A percentile compares a stretch with the other conserved stretches of the same genome.
Conservation (phyloP, 1,140 invertebrate species). For the Calycopis cecrops region DNA sequence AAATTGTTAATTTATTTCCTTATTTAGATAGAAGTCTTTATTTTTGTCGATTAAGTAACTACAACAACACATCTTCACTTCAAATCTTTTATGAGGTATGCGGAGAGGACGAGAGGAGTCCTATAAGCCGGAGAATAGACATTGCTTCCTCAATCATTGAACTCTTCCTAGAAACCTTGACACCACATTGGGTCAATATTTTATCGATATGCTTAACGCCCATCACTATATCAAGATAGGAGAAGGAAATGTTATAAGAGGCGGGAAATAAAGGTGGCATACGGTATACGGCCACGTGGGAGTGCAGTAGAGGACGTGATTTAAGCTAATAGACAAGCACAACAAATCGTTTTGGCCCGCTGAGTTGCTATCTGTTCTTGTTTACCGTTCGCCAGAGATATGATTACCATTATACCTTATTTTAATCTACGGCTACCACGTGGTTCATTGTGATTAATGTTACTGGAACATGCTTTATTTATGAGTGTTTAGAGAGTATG, state of each 20-base stretch:
- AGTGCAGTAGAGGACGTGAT: constrained; percentile 21
- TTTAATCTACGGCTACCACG: constrained; percentile 6
- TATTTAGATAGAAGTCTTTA: too few relatives aligned
- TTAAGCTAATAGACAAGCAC: constrained; percentile 18
- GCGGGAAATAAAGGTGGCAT: constrained; percentile 21
- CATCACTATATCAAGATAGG: constrained; percentile 8
- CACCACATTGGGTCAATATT: not conserved
- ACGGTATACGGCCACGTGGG: constrained; percentile 20
- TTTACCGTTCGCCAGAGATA: constrained; percentile 12
- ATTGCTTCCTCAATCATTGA: too few relatives aligned
- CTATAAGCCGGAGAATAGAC: too few relatives aligned
- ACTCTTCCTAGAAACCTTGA: too few relatives aligned
- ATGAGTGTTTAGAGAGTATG: not conserved
- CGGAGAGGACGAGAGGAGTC: too few relatives aligned
- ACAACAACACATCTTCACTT: too few relatives aligned
- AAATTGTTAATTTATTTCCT: too few relatives aligned
- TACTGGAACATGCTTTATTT: not conserved
- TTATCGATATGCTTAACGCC: not conserved
- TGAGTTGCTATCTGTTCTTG: constrained; percentile 7
- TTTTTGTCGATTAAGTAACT: too few relatives aligned
- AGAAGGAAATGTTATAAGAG: constrained; percentile 11
- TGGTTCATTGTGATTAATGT: constrained; percentile 13
- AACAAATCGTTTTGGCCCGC: constrained; percentile 14
- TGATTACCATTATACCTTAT: constrained; percentile 15
- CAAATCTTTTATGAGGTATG: too few relatives aligned